A percentile compares a stretch with the other conserved stretches of the same genome.
These are phyloP conservation scores for Mythimna albipuncta DNA, from an alignment of 2,888 invertebrate genomes.

Conservation along the genomic window DNA sequence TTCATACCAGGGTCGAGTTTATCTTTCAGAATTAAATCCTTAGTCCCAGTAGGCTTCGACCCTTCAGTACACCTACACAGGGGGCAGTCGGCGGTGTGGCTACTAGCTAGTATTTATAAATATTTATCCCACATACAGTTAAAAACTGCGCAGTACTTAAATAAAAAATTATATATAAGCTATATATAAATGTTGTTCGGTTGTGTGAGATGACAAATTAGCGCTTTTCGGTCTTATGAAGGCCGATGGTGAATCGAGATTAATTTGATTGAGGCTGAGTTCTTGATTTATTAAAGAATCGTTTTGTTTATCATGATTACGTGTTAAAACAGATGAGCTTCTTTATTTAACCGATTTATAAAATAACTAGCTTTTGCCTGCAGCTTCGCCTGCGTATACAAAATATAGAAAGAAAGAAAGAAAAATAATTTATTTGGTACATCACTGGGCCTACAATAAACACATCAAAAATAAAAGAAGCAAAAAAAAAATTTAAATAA, in stretches of 20 bases:
- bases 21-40: too few relatives aligned
- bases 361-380: not conserved
- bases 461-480: too few relatives aligned
- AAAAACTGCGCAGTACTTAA: slow-evolving; percentile 5
- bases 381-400: too few relatives aligned
- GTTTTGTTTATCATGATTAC: slow-evolving; percentile 29
- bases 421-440: too few relatives aligned
- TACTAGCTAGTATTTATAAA: too few relatives aligned
- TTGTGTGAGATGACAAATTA: slow-evolving; percentile 45
- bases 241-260: slow-evolving; percentile 37
- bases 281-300: slow-evolving; percentile 37
- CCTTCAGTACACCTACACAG: too few relatives aligned
- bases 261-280: slow-evolving; percentile 30
- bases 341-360: slow-evolving; percentile 1
- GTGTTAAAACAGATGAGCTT: not conserved
- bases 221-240: slow-evolving; percentile 15
- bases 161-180: not conserved
- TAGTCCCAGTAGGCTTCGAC: too few relatives aligned
- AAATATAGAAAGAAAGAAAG: too few relatives aligned
- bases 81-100: too few relatives aligned
- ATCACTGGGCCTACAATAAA: too few relatives aligned
- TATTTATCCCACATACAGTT: slow-evolving; percentile 9
- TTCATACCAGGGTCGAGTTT: too few relatives aligned
- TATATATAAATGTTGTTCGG: slow-evolving; percentile 4
- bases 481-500: too few relatives aligned